Percentiles rank a stretch among this genome's conserved stretches.
phyloP scores from a whole-genome alignment of 2,113 vertebrate species.

The Isichthys henryi region DNA sequence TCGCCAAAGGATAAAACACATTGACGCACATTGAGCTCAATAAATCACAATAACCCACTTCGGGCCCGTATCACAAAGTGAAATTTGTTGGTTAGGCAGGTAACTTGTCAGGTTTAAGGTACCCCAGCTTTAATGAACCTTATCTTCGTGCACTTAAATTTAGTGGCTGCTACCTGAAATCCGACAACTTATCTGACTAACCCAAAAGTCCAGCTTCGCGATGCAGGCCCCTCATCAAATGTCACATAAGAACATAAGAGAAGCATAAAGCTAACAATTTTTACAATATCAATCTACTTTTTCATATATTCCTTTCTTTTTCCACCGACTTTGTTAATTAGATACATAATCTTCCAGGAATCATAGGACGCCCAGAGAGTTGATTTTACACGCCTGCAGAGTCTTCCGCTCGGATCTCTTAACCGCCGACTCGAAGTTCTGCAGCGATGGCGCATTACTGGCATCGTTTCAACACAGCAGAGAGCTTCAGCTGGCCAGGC shows the following conservation, averaged over 20 bases:
- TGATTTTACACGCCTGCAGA: neutral
- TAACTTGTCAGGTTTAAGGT: neutral
- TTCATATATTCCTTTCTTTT: neutral
- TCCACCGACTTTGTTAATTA: neutral
- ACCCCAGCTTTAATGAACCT: neutral
- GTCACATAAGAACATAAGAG: neutral
- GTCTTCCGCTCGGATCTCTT: neutral
- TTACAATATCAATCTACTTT: neutral
- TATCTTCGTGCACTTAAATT: neutral
- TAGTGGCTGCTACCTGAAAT: neutral
- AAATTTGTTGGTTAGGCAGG: neutral
- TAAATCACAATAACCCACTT: neutral
- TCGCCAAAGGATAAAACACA: neutral
- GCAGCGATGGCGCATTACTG: neutral
- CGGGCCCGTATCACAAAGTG: neutral
- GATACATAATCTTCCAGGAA: neutral
- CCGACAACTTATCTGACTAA: neutral
- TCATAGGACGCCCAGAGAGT: neutral
- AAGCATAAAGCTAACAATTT: neutral
- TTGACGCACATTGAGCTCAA: neutral
- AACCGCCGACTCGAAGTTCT: neutral
- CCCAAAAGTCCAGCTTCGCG: neutral
- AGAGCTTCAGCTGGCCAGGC: neutral
- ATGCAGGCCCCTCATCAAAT: neutral
- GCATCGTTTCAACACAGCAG: neutral